phyloP scores from a whole-genome alignment of 1,140 invertebrate genomes.

The Drosophila mayri region DNA sequence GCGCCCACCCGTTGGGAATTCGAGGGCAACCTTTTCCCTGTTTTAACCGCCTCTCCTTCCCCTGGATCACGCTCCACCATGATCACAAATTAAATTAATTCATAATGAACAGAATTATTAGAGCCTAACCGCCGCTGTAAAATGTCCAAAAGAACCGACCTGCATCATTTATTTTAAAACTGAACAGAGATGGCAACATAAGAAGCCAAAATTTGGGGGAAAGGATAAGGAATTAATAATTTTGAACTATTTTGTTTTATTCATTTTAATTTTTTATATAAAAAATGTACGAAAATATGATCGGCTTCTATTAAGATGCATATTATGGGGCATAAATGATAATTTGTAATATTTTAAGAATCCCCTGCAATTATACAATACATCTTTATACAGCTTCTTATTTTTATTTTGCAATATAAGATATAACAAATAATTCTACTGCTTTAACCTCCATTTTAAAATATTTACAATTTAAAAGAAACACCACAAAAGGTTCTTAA shows the following conservation, averaged over 20 bases:
- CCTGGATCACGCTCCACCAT: constrained; percentile 15
- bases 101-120: constrained; percentile 81
- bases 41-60: background rate
- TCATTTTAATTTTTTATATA: background rate
- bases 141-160: constrained; percentile 17
- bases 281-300: background rate
- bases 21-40: constrained; percentile 76
- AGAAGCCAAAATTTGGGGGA: background rate
- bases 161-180: constrained; percentile 21
- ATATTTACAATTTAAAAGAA: background rate
- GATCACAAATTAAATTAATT: constrained; percentile 77
- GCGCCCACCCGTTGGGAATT: constrained; percentile 75
- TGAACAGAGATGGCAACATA: constrained; percentile 39
- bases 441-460: background rate
- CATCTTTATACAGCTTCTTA: background rate
- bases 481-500: background rate
- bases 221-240: background rate
- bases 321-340: no score
- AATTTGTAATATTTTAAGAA: no score
- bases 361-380: background rate
- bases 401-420: background rate
- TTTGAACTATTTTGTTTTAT: background rate
- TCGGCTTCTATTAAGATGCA: background rate
- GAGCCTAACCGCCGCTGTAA: constrained; percentile 52
- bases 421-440: background rate